Percentiles rank a stretch among this genome's conserved stretches.
phyloP scores from a whole-genome alignment of 2,888 invertebrate genomes.

The Crocallis elinguaria region DNA sequence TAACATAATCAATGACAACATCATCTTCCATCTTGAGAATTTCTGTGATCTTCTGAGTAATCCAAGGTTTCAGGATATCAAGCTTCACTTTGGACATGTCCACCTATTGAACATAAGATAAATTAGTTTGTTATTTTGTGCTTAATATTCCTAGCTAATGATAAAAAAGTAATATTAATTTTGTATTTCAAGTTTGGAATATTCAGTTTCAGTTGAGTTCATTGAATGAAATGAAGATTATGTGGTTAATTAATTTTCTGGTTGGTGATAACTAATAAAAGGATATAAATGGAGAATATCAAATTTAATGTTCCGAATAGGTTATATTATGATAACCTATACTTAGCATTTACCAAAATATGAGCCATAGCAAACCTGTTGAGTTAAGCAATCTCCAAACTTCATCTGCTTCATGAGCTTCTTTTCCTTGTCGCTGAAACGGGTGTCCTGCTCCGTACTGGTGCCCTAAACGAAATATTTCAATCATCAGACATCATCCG shows the following conservation, averaged over 20 bases:
- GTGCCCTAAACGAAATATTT: constrained; percentile 90
- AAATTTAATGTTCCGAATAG: background rate
- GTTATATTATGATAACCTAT: constrained; percentile 6
- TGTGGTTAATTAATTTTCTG: background rate
- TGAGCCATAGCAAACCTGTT: constrained; percentile 87
- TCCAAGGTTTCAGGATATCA: constrained; percentile 99
- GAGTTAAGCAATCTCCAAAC: constrained; percentile 96
- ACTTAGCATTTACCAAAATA: background rate
- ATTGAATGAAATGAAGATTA: no score
- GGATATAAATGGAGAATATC: background rate
- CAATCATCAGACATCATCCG: no score
- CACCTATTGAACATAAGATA: constrained; percentile 83
- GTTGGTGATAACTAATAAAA: background rate
- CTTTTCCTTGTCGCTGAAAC: constrained; percentile 99
- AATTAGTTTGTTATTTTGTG: background rate
- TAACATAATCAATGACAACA: constrained; percentile 99
- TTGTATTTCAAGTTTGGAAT: no score
- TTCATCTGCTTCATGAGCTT: constrained; percentile 99
- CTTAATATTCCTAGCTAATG: no score
- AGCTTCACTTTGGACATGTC: constrained; percentile 99
- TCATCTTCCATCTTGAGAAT: constrained; percentile 99
- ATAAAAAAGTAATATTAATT: no score
- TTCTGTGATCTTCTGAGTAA: constrained; percentile 97
- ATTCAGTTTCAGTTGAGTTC: no score
- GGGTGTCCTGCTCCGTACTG: constrained; percentile 98